A percentile compares a stretch with the other conserved stretches of the same genome.
These are phyloP conservation scores for Idris sp. DNA, from an alignment of 1,140 invertebrate genomes.

Conservation along the genomic window DNA sequence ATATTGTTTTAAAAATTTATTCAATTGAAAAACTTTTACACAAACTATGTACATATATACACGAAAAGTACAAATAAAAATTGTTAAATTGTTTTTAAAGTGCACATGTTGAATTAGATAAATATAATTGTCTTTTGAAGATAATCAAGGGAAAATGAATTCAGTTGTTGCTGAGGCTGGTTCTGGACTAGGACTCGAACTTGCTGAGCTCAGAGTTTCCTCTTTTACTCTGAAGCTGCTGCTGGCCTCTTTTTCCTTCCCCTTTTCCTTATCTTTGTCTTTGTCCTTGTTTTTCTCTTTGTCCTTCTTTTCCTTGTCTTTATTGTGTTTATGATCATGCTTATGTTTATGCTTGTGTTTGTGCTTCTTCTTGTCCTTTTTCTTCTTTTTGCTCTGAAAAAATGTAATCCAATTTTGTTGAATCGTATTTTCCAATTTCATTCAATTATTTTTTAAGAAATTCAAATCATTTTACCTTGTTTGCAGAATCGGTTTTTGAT, in stretches of 20 bases:
- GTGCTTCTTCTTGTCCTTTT: conserved; percentile 90
- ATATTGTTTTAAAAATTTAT: no score
- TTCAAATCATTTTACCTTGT: conserved; percentile 73
- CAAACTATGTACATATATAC: no score
- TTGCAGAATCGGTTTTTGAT: conserved; percentile 76
- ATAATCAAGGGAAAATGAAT: conserved; percentile 69
- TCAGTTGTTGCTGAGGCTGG: conserved; percentile 68
- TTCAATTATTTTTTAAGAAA: no score
- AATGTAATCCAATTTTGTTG: no score
- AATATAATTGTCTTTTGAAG: no score
- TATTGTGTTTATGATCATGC: conserved; percentile 82
- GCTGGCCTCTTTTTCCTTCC: conserved; percentile 64
- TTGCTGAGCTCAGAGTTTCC: conserved; percentile 82
- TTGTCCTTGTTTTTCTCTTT: conserved; percentile 76
- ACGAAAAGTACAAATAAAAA: no score
- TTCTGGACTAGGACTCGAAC: conserved; percentile 81
- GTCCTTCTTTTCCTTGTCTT: conserved; percentile 81
- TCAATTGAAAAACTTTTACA: no score
- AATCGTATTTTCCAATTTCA: no score
- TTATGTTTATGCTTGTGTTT: conserved; percentile 89
- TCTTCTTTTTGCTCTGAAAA: conserved; percentile 81
- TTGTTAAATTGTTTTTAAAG: no score
- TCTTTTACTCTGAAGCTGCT: conserved; percentile 77
- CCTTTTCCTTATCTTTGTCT: conserved; percentile 22
- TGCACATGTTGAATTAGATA: no score